A percentile compares a stretch with the other conserved stretches of the same genome.
phyloP scores from a whole-genome alignment of 2,113 vertebrate species.

The Atherinomorus stipes region DNA sequence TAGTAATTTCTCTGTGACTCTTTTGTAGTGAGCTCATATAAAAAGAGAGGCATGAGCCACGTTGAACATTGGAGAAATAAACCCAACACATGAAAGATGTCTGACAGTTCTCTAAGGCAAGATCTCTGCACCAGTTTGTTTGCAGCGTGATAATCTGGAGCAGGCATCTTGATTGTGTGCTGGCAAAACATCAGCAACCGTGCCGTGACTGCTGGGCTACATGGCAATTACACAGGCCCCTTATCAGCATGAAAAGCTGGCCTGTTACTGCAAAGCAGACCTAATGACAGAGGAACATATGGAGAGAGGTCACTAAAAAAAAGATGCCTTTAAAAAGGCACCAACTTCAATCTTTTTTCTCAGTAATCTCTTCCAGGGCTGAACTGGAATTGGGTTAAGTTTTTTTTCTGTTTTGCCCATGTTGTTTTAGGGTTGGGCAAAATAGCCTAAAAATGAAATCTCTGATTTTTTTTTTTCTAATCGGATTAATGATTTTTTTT shows the following conservation, averaged over 20 bases:
- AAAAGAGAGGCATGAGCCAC: constrained; percentile 9
- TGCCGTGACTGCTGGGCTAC: constrained; percentile 46
- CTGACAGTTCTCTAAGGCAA: constrained; percentile 37
- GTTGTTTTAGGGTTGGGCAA: not conserved
- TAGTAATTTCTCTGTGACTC: not conserved
- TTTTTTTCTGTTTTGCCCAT: not conserved
- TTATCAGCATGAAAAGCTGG: constrained; percentile 64
- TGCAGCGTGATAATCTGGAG: constrained; percentile 69
- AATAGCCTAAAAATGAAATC: too few relatives aligned
- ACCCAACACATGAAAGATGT: constrained; percentile 42
- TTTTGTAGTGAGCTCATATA: constrained; percentile 13
- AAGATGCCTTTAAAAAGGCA: not conserved
- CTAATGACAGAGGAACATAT: constrained; percentile 61
- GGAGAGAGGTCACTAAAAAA: constrained; percentile 31
- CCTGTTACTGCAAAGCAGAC: constrained; percentile 37
- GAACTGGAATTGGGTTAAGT: constrained; percentile 3
- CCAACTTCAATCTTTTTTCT: constrained; percentile 1
- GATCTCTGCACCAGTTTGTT: constrained; percentile 65
- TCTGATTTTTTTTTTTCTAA: too few relatives aligned
- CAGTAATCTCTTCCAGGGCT: constrained; percentile 26
- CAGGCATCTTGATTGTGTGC: constrained; percentile 78
- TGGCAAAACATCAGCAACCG: constrained; percentile 72
- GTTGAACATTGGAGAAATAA: constrained; percentile 43
- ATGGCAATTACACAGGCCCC: constrained; percentile 57
- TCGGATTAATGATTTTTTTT: too few relatives aligned